Conservation (phyloP, 2,797 vertebrate genomes). For the Galagoides demidoff region DNA sequence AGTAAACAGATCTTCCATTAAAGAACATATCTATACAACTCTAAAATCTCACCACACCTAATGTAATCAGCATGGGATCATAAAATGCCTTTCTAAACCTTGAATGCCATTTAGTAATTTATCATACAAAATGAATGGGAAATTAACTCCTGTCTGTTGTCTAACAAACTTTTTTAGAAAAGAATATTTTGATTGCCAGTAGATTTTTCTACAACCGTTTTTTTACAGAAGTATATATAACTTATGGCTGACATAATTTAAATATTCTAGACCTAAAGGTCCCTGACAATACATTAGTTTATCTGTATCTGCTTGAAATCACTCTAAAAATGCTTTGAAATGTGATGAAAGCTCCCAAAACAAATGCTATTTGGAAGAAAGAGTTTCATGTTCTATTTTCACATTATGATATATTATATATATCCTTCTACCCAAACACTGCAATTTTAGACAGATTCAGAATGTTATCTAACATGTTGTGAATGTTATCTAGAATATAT, state of each 20-base stretch:
- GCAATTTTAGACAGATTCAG: background rate
- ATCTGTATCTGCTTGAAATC: background rate
- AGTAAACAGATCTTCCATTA: slow-evolving; percentile 16
- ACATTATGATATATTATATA: background rate
- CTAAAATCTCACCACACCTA: background rate
- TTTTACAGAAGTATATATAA: slow-evolving; percentile 7
- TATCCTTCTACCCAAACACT: background rate
- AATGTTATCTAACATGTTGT: background rate
- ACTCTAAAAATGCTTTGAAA: background rate
- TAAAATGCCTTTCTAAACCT: background rate
- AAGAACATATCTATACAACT: background rate
- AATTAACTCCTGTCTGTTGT: background rate
- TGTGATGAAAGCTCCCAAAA: background rate
- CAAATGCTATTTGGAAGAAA: background rate
- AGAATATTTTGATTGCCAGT: background rate
- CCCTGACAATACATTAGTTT: background rate
- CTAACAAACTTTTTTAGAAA: slow-evolving; percentile 17
- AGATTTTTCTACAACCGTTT: background rate
- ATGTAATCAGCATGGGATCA: background rate
- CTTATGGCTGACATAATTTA: background rate
- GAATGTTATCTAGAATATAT: background rate
- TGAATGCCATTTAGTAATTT: background rate
- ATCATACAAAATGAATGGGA: background rate
- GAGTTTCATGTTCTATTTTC: background rate
- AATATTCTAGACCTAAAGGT: background rate